These are phyloP conservation scores for Ctenodactylus gundi DNA, from an alignment of 2,113 vertebrate genomes.

Conservation along the genomic window DNA sequence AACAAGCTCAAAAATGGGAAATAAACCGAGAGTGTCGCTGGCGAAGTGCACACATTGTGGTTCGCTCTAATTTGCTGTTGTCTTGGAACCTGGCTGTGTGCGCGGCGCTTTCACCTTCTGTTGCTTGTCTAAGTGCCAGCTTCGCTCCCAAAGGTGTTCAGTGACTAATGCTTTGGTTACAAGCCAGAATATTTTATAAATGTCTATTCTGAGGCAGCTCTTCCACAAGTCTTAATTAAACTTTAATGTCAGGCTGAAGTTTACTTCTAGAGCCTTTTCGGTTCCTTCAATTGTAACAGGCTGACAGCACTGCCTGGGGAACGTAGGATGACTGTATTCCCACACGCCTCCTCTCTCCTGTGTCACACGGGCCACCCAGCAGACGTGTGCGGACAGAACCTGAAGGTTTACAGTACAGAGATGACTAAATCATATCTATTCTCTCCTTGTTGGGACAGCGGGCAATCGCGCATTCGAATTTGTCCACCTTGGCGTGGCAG, in stretches of 20 bases:
- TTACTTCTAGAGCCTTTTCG: constrained; percentile 79
- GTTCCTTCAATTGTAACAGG: constrained; percentile 55
- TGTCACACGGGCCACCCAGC: neutral
- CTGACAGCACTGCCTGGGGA: constrained; percentile 41
- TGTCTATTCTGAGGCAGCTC: constrained; percentile 85
- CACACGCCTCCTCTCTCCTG: neutral
- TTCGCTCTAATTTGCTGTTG: constrained; percentile 82
- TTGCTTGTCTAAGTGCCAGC: constrained; percentile 85
- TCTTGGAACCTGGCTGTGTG: constrained; percentile 83
- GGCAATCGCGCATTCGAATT: neutral
- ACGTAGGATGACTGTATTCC: neutral
- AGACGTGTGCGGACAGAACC: neutral
- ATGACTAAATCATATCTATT: neutral
- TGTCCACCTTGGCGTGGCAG: neutral
- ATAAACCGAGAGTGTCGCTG: constrained; percentile 56
- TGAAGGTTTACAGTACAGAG: neutral
- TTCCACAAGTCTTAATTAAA: constrained; percentile 88
- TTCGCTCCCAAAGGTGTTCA: constrained; percentile 88
- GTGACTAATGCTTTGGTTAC: constrained; percentile 89
- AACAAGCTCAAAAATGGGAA: constrained; percentile 70
- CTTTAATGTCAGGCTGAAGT: constrained; percentile 87
- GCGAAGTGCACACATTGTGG: constrained; percentile 74
- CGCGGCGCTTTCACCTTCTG: constrained; percentile 86
- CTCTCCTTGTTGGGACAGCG: fast-evolving
- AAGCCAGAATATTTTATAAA: constrained; percentile 89